phyloP scores from a whole-genome alignment of 2,888 invertebrate genomes.

The Scaptomyza tumidula region DNA sequence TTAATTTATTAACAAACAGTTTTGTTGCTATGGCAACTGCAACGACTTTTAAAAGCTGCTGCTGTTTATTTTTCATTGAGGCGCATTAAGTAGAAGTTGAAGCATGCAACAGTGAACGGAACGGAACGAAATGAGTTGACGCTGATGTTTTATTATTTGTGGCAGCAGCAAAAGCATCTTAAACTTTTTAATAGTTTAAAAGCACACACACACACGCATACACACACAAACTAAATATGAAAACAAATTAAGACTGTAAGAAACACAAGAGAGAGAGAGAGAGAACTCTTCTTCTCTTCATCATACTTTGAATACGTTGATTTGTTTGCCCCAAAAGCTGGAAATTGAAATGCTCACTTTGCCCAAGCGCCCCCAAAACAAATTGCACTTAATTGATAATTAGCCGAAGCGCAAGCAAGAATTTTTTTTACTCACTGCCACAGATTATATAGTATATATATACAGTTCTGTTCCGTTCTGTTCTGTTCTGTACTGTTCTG shows the following conservation, averaged over 20 bases:
- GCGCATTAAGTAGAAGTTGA: constrained; percentile 57
- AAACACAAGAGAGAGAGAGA: constrained; percentile 24
- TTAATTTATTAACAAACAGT: constrained; percentile 78
- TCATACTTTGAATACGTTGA: constrained; percentile 10
- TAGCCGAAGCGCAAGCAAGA: constrained; percentile 44
- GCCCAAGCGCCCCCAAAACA: constrained; percentile 48
- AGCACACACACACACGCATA: constrained; percentile 41
- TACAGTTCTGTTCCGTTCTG: background rate
- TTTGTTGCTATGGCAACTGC: constrained; percentile 50
- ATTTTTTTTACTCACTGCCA: constrained; percentile 22
- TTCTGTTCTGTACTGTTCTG: background rate
- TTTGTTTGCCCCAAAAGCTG: constrained; percentile 33
- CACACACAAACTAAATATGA: constrained; percentile 36
- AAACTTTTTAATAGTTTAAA: constrained; percentile 77
- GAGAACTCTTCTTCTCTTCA: constrained; percentile 4
- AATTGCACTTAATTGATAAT: constrained; percentile 79
- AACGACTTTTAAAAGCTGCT: constrained; percentile 40
- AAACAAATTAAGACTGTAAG: constrained; percentile 70
- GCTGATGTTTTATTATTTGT: constrained; percentile 57
- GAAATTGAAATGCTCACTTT: constrained; percentile 59
- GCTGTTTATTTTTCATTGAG: constrained; percentile 53
- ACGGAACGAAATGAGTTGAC: background rate
- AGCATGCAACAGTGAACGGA: background rate
- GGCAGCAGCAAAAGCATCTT: constrained; percentile 57
- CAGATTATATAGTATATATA: constrained; percentile 9